These are phyloP conservation scores for Brachyptera putata DNA, from an alignment of 2,888 invertebrate species.

Conservation along the genomic window DNA sequence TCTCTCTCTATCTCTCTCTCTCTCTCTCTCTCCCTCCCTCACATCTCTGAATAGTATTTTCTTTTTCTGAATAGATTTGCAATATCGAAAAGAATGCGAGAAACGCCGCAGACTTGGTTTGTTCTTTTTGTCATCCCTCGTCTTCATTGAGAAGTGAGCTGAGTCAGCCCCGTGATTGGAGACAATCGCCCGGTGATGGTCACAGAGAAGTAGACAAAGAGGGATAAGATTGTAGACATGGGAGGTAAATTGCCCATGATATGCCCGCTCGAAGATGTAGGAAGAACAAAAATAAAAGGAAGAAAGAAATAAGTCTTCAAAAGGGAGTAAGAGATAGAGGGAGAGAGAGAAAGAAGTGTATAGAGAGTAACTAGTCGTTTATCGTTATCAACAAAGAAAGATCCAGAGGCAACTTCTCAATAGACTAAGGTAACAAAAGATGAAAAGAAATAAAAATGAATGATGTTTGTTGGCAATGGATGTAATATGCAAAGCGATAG, in stretches of 20 bases:
- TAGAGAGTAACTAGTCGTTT: constrained; percentile 5
- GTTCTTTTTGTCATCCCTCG: constrained; percentile 14
- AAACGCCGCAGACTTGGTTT: no score
- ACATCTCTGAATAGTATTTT: neutral
- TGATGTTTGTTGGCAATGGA: no score
- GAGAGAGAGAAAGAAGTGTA: no score
- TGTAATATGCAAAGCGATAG: no score
- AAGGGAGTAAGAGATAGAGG: constrained; percentile 2
- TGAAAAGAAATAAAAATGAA: no score
- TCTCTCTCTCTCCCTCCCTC: no score
- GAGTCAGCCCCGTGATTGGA: constrained; percentile 25
- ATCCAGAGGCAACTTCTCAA: neutral
- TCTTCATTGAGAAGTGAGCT: constrained; percentile 18
- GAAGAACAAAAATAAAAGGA: no score
- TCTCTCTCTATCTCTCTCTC: no score
- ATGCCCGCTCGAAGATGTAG: no score
- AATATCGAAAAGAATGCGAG: constrained; percentile 23
- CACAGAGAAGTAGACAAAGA: no score
- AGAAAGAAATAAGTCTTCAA: no score
- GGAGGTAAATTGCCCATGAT: constrained; percentile 4
- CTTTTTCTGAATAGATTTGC: constrained; percentile 20
- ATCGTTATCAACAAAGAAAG: constrained; percentile 2
- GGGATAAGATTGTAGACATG: no score
- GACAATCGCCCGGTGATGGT: constrained; percentile 11
- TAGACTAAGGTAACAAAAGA: neutral